Percentiles rank a stretch among this genome's conserved stretches.
These are phyloP conservation scores for Florisuga fusca DNA, from an alignment of 2,797 vertebrate species.

Conservation along the genomic window DNA sequence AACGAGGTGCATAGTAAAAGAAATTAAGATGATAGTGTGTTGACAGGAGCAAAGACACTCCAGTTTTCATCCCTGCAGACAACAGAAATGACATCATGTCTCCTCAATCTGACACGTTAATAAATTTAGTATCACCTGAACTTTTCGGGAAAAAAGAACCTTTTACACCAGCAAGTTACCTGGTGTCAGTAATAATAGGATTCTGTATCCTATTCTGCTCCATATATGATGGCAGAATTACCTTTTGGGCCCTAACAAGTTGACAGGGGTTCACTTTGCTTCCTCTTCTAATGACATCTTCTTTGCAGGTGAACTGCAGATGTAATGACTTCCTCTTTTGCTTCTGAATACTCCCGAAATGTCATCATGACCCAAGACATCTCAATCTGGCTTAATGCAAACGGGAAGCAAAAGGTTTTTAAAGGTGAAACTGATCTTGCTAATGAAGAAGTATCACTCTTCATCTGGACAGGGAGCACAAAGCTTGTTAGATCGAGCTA, in stretches of 20 bases:
- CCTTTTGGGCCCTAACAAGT: constrained; percentile 89
- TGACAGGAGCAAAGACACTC: constrained; percentile 91
- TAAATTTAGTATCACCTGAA: constrained; percentile 98
- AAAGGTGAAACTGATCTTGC: constrained; percentile 82
- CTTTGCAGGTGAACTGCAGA: constrained; percentile 86
- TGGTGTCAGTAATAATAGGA: constrained; percentile 92
- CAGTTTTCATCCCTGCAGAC: constrained; percentile 87
- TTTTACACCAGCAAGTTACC: constrained; percentile 87
- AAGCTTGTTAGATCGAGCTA: constrained; percentile 77
- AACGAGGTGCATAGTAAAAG: constrained; percentile 83
- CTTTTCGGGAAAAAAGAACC: constrained; percentile 86
- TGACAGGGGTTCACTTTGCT: constrained; percentile 93
- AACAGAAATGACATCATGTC: constrained; percentile 88
- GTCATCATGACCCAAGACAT: constrained; percentile 81
- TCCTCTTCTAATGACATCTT: constrained; percentile 88
- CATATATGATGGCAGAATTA: constrained; percentile 86
- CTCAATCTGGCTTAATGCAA: constrained; percentile 82
- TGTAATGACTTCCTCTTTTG: constrained; percentile 84
- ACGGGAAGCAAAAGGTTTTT: constrained; percentile 74
- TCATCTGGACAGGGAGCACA: constrained; percentile 71
- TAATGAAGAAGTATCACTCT: constrained; percentile 82
- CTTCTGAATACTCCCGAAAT: constrained; percentile 77
- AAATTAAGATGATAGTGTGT: constrained; percentile 92
- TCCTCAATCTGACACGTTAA: constrained; percentile 90
- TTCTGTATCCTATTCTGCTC: constrained; percentile 82